Base-by-base conservation (phyloP, 1,140 invertebrate genomes). In the Campodea augens region DNA sequence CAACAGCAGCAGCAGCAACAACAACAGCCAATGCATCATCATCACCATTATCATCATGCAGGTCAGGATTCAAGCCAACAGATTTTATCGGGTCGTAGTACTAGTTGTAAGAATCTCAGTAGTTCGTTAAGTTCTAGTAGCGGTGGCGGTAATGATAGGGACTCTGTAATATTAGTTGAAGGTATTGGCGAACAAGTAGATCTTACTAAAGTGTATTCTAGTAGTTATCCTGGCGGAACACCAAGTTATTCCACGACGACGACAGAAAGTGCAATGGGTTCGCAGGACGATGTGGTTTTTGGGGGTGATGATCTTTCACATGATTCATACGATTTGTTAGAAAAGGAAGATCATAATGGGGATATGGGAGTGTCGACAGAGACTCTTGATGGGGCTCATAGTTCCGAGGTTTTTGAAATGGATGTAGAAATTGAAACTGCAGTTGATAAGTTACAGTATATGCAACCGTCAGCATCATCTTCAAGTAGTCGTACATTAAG, bases 271-370 rank as follows among this genome's bases (percentile, higher is more conserved):
- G 27, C 7, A 7, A 13, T 52, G 20, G 55, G 52, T 25, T 54
- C 52, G 3, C 46, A 53, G 40, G 56, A 58, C 27, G 52, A 55
- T 22, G 50, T 54, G 4, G 32, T 78, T 47, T 49, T 68, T 24
- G 83, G 80, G 1, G 81, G 85, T 57, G 84, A 88, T 57, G 83
- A 89, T 63, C 63, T 87, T 3, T 85, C 81, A 10, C 84, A 87
- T 59, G 84, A 87, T 60, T 87, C 83, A 50, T 89, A 87, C 59
- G 84, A 89, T 55, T 59, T 87, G 13, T 66, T 87, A 36, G 82
- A 88, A 59, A 52, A 55, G 44, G 56, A 60, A 43, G 49, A 45
- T 13, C 32, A 53, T 25, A 5, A 5, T 7, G 12, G 19, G 19
- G 7, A 5, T 18, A 12, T 5, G 5, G 19, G 12, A 39, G 38